Percentiles rank a stretch among this genome's conserved stretches.
These are phyloP conservation scores for Corythaixoides concolor DNA, from an alignment of 2,113 vertebrate genomes.

Conservation along the genomic window DNA sequence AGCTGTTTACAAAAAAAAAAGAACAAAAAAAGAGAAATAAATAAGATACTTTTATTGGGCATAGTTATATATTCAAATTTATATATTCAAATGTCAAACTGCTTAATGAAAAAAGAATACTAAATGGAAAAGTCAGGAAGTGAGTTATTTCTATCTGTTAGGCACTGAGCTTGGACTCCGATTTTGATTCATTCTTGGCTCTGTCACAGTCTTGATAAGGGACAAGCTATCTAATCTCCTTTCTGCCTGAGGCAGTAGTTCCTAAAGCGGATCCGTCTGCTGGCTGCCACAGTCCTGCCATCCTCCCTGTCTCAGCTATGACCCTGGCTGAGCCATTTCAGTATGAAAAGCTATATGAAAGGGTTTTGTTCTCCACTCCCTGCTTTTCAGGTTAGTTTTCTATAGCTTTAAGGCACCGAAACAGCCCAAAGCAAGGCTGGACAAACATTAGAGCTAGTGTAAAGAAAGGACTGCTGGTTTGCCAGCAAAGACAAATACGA, in stretches of 20 bases:
- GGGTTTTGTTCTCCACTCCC: background rate
- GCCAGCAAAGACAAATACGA: background rate
- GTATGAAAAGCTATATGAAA: background rate
- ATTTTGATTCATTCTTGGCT: background rate
- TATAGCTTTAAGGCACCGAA: background rate
- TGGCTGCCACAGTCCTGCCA: background rate
- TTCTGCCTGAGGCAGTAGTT: background rate
- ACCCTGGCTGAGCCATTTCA: background rate
- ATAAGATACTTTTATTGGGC: background rate
- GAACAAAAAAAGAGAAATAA: background rate
- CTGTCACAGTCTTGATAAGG: background rate
- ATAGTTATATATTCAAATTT: background rate
- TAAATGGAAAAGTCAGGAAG: background rate
- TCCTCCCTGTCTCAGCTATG: background rate
- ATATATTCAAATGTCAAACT: background rate
- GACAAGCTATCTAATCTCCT: background rate
- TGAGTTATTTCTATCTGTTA: background rate
- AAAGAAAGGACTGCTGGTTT: background rate
- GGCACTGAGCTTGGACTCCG: background rate
- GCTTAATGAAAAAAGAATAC: background rate
- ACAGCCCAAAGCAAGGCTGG: background rate
- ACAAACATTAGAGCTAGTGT: background rate
- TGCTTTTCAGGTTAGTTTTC: background rate
- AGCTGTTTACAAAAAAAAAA: background rate
- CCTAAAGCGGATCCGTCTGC: background rate